Evolutionary conservation across 2,888 invertebrate species (phyloP).

Genomic region (Eustalomyia histrio): DNA sequence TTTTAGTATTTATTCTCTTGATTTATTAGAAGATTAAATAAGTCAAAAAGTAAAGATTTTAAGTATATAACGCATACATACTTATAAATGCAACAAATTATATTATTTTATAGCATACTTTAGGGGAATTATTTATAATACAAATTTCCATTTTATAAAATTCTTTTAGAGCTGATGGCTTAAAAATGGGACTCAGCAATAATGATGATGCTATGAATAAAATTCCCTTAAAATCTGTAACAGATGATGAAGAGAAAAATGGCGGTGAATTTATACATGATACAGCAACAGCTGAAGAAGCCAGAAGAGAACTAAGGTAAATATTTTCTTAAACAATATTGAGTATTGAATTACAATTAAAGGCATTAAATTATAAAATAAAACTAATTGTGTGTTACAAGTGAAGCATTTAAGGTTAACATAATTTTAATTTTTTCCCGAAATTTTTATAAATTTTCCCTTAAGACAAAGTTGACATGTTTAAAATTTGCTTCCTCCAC

Average conservation of each 20-base stretch:
- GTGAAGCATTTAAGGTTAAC: too few relatives aligned
- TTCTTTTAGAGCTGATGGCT: conserved; percentile 71
- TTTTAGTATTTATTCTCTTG: neutral
- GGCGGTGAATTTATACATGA: conserved; percentile 75
- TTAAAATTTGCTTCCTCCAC: too few relatives aligned
- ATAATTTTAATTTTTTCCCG: too few relatives aligned
- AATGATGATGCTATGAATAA: conserved; percentile 77
- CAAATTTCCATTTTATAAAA: neutral
- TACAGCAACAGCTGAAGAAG: conserved; percentile 74
- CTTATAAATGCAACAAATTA: neutral
- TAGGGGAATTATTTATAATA: conserved; percentile 39
- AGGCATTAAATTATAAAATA: neutral
- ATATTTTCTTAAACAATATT: conserved; percentile 26
- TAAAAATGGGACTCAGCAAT: conserved; percentile 75
- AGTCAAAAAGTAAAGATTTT: neutral
- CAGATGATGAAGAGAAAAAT: conserved; percentile 76
- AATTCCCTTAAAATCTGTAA: conserved; percentile 75
- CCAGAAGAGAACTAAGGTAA: conserved; percentile 75
- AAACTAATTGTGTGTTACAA: neutral
- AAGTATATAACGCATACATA: too few relatives aligned
- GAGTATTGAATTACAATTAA: neutral
- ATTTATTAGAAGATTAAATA: neutral
- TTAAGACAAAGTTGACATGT: too few relatives aligned
- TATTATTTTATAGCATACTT: conserved; percentile 55
- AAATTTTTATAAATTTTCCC: too few relatives aligned